A percentile compares a stretch with the other conserved stretches of the same genome.
phyloP scores from a whole-genome alignment of 1,140 invertebrate species.

The Laodelphax striatellus region DNA sequence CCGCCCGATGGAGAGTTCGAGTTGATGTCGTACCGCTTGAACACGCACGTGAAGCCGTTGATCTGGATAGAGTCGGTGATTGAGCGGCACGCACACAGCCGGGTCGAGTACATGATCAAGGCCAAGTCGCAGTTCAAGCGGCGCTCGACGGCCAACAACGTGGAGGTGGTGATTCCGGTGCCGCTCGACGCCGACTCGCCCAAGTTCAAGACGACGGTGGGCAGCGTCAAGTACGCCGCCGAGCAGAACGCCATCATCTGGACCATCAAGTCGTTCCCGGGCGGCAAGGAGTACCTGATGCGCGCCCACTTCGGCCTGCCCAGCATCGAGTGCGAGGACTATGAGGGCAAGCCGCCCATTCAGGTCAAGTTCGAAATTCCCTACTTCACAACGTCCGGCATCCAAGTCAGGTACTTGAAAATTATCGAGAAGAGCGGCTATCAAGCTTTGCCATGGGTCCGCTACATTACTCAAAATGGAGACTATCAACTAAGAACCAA shows the following conservation, averaged over 20 bases:
- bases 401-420: conserved; percentile 95
- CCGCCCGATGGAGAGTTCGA: conserved; percentile 99
- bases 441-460: conserved; percentile 96
- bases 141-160: conserved; percentile 96
- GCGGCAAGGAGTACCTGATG: conserved; percentile 99
- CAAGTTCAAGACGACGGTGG: conserved; percentile 97
- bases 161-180: conserved; percentile 98
- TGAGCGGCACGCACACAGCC: conserved; percentile 93
- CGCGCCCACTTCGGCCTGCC: conserved; percentile 98
- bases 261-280: conserved; percentile 99
- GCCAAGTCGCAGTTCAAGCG: conserved; percentile 98
- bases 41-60: conserved; percentile 94
- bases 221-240: conserved; percentile 94
- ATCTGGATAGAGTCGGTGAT: conserved; percentile 99
- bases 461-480: conserved; percentile 99
- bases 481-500: conserved; percentile 97
- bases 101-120: conserved; percentile 99
- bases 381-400: conserved; percentile 98
- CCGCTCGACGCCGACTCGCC: conserved; percentile 96
- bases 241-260: conserved; percentile 97
- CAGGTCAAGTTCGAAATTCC: conserved; percentile 99
- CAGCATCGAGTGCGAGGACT: conserved; percentile 89
- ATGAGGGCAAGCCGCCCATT: conserved; percentile 95
- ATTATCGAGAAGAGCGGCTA: conserved; percentile 99
- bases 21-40: conserved; percentile 97